Evolutionary conservation across 2,888 invertebrate species (phyloP).

Genomic region (Eurytoma adleriae): DNA sequence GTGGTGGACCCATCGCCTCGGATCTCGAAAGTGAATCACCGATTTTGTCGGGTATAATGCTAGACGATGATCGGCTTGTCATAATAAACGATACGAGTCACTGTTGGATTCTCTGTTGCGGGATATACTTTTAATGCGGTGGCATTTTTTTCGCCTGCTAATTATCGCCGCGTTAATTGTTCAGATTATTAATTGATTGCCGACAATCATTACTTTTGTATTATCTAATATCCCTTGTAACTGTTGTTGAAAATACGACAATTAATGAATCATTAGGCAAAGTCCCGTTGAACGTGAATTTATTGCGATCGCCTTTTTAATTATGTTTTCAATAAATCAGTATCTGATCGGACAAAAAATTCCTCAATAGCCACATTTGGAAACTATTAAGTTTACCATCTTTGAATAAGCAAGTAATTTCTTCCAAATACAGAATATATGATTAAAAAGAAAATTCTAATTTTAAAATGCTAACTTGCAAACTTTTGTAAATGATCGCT

Average conservation of each 20-base stretch:
- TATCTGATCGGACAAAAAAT: background rate
- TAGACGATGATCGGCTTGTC: slow-evolving; percentile 54
- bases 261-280: slow-evolving; percentile 33
- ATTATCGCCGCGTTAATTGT: slow-evolving; percentile 49
- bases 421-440: no score
- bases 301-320: no score
- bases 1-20: slow-evolving; percentile 14
- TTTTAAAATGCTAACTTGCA: background rate
- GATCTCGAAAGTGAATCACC: slow-evolving; percentile 50
- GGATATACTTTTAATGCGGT: background rate
- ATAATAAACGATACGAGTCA: slow-evolving; percentile 55
- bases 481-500: no score
- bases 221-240: slow-evolving; percentile 37
- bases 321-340: no score
- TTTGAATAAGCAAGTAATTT: no score
- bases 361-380: background rate
- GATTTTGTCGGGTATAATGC: slow-evolving; percentile 52
- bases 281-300: slow-evolving; percentile 10
- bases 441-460: background rate
- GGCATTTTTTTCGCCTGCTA: slow-evolving; percentile 17
- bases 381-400: background rate
- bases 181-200: slow-evolving; percentile 35
- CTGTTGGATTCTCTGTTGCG: slow-evolving; percentile 17
- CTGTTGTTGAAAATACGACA: slow-evolving; percentile 35
- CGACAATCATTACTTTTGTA: slow-evolving; percentile 21